These are phyloP conservation scores for Zelleria hepariella DNA, from an alignment of 2,888 invertebrate genomes.

Conservation along the genomic window DNA sequence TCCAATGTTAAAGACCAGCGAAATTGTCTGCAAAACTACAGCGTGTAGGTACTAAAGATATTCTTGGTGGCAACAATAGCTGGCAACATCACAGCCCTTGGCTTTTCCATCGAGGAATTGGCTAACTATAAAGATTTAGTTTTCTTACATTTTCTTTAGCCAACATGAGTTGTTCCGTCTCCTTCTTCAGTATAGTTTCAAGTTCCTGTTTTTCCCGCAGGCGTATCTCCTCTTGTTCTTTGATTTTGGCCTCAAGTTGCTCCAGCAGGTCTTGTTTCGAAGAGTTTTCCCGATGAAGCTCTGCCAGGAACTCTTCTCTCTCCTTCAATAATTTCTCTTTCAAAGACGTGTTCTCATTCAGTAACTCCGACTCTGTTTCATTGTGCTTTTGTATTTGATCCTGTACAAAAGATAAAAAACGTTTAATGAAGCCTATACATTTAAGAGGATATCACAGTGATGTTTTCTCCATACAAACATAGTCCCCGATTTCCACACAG, in stretches of 20 bases:
- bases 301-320: constrained; percentile 59
- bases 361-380: constrained; percentile 49
- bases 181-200: constrained; percentile 39
- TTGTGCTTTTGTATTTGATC: constrained; percentile 52
- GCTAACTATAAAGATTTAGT: too few relatives aligned
- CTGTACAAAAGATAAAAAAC: constrained; percentile 23
- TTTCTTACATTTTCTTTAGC: constrained; percentile 59
- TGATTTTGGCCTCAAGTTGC: constrained; percentile 59
- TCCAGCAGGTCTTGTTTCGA: constrained; percentile 66
- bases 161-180: constrained; percentile 51
- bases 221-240: constrained; percentile 58
- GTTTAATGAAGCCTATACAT: neutral
- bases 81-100: too few relatives aligned
- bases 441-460: too few relatives aligned
- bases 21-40: too few relatives aligned
- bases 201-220: constrained; percentile 52
- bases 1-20: too few relatives aligned
- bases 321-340: constrained; percentile 62
- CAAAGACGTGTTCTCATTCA: constrained; percentile 57
- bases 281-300: constrained; percentile 58
- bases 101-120: too few relatives aligned
- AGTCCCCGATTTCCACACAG: too few relatives aligned
- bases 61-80: too few relatives aligned
- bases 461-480: too few relatives aligned
- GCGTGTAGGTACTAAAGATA: too few relatives aligned